phyloP scores from a whole-genome alignment of 64 coral and sea anemone species.

The Acropora yongei region DNA sequence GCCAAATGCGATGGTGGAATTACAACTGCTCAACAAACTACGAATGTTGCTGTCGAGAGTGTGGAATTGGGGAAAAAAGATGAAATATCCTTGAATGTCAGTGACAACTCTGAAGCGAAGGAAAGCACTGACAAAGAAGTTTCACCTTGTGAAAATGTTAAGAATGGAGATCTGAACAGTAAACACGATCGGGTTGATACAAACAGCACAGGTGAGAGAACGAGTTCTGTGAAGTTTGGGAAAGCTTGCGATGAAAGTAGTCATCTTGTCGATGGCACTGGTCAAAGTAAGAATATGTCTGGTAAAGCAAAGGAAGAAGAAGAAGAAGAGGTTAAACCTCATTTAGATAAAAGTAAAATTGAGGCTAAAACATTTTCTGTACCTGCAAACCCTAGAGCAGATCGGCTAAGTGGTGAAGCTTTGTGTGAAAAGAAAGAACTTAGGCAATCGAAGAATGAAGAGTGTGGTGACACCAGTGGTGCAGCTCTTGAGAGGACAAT shows the following conservation, averaged over 20 bases:
- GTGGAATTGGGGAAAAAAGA: not conserved
- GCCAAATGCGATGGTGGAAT: not conserved
- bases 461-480: not conserved
- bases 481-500: not conserved
- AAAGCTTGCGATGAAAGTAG: not conserved
- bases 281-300: not conserved
- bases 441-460: not conserved
- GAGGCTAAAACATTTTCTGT: not conserved
- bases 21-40: not conserved
- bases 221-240: not conserved
- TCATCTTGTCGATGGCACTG: not conserved
- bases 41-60: not conserved
- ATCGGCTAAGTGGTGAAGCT: not conserved
- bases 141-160: not conserved
- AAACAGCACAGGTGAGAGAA: not conserved
- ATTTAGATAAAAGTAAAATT: not conserved
- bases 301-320: not conserved
- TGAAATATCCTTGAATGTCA: not conserved
- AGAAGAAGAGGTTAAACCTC: not conserved
- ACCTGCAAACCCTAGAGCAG: not conserved
- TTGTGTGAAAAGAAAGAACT: not conserved
- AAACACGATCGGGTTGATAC: not conserved
- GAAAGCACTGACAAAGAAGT: not conserved
- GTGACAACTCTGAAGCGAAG: not conserved
- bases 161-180: not conserved